phyloP scores from a whole-genome alignment of 2,797 vertebrate genomes.

The Betta splendens region DNA sequence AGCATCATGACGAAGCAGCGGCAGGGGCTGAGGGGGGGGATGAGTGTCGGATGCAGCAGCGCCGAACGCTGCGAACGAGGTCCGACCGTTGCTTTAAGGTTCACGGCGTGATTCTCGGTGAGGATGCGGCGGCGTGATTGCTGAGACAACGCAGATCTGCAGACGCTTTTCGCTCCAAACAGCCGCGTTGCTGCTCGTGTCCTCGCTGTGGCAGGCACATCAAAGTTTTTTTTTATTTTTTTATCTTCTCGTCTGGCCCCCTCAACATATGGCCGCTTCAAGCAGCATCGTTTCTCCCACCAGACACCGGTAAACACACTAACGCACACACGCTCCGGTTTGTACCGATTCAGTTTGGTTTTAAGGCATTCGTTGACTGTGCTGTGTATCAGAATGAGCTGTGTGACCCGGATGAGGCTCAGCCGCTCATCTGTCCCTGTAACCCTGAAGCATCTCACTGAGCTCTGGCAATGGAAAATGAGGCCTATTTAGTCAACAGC shows the following conservation, averaged over 20 bases:
- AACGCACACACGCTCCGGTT: slow-evolving; percentile 13
- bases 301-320: slow-evolving; percentile 9
- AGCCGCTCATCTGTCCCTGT: slow-evolving; percentile 25
- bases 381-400: slow-evolving; percentile 50
- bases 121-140: slow-evolving; percentile 14
- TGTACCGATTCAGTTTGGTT: slow-evolving; percentile 38
- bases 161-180: slow-evolving; percentile 44
- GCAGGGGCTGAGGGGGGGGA: slow-evolving; percentile 37
- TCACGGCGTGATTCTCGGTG: slow-evolving; percentile 25
- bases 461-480: slow-evolving; percentile 33
- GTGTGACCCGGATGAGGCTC: slow-evolving; percentile 35
- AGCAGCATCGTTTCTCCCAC: slow-evolving; percentile 21
- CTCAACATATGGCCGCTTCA: slow-evolving; percentile 33
- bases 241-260: slow-evolving; percentile 55
- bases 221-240: slow-evolving; percentile 62
- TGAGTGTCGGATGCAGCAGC: slow-evolving; percentile 33
- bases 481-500: slow-evolving; percentile 33
- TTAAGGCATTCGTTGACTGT: slow-evolving; percentile 76
- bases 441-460: slow-evolving; percentile 49
- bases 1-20: slow-evolving; percentile 66
- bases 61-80: slow-evolving; percentile 51
- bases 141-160: slow-evolving; percentile 27
- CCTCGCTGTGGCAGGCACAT: slow-evolving; percentile 64
- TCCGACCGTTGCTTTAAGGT: slow-evolving; percentile 44
- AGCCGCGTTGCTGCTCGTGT: slow-evolving; percentile 46